Conservation (phyloP, 1,140 invertebrate species). For the Drosophila kepulauana region DNA sequence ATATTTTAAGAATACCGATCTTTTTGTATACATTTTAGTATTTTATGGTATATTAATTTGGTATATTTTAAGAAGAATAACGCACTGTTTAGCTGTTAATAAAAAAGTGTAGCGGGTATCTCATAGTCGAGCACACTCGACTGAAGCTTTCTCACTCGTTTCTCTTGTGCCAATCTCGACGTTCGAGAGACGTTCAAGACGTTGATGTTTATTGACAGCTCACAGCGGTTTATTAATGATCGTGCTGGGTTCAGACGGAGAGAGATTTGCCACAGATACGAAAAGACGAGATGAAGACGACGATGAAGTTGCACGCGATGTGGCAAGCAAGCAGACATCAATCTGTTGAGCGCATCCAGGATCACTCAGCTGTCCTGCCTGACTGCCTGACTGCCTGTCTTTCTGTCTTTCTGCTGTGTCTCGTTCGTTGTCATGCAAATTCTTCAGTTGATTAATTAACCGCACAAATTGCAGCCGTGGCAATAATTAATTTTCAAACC, state of each 20-base stretch:
- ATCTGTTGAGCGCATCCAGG: conserved; percentile 60
- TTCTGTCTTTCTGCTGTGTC: neutral
- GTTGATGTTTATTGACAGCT: conserved; percentile 84
- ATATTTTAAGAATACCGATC: too few relatives aligned
- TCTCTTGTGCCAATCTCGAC: too few relatives aligned
- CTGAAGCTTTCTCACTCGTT: too few relatives aligned
- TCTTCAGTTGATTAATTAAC: conserved; percentile 54
- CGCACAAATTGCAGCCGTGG: conserved; percentile 54
- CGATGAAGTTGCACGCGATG: neutral
- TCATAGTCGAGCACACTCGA: too few relatives aligned
- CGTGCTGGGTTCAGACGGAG: conserved; percentile 62
- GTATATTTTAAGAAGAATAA: too few relatives aligned
- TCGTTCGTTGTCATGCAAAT: conserved; percentile 43
- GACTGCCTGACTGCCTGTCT: neutral
- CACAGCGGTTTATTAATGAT: conserved; percentile 85
- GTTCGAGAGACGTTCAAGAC: conserved; percentile 25
- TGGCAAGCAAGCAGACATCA: conserved; percentile 63
- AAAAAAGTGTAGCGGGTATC: too few relatives aligned
- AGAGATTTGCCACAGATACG: conserved; percentile 14
- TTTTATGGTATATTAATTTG: too few relatives aligned
- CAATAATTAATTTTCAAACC: conserved; percentile 46
- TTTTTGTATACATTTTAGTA: too few relatives aligned
- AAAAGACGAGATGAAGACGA: neutral
- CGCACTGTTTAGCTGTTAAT: too few relatives aligned
- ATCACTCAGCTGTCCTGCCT: conserved; percentile 72